Evolutionary conservation across 2,113 vertebrate species (phyloP).

Genomic region (Ammodytes dubius): DNA sequence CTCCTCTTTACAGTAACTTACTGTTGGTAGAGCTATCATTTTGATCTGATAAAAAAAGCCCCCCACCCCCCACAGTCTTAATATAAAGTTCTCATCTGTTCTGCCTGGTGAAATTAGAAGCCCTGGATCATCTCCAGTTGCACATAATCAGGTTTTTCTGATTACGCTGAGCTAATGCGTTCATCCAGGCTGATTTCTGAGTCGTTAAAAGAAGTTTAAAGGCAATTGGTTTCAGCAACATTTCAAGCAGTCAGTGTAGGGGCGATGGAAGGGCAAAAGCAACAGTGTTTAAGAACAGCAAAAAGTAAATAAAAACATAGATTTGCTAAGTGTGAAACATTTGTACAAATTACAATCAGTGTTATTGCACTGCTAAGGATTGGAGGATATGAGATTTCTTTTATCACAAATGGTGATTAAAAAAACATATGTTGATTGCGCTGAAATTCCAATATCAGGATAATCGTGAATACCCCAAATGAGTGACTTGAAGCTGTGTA

Average conservation of each 20-base stretch:
- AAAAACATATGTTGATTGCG: no score
- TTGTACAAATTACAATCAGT: conserved; percentile 14
- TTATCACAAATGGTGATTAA: no score
- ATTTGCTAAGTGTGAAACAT: neutral
- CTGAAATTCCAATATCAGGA: no score
- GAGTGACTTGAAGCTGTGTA: no score
- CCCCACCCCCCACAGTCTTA: neutral
- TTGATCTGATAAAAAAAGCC: conserved; percentile 11
- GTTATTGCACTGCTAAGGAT: conserved; percentile 10
- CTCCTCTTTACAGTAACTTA: neutral
- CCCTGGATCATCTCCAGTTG: conserved; percentile 36
- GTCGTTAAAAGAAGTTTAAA: conserved; percentile 10
- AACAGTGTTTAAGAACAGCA: neutral
- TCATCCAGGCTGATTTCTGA: conserved; percentile 19
- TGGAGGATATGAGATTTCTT: no score
- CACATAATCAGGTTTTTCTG: conserved; percentile 38
- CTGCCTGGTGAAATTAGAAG: conserved; percentile 31
- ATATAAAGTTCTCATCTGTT: conserved; percentile 35
- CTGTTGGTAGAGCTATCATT: conserved; percentile 12
- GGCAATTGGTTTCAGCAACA: neutral
- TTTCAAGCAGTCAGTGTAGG: neutral
- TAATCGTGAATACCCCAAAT: no score
- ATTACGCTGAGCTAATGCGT: conserved; percentile 23
- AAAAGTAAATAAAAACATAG: neutral
- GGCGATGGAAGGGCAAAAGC: neutral